These are phyloP conservation scores for Hypomesus transpacificus DNA, from an alignment of 2,113 vertebrate genomes.

Conservation along the genomic window DNA sequence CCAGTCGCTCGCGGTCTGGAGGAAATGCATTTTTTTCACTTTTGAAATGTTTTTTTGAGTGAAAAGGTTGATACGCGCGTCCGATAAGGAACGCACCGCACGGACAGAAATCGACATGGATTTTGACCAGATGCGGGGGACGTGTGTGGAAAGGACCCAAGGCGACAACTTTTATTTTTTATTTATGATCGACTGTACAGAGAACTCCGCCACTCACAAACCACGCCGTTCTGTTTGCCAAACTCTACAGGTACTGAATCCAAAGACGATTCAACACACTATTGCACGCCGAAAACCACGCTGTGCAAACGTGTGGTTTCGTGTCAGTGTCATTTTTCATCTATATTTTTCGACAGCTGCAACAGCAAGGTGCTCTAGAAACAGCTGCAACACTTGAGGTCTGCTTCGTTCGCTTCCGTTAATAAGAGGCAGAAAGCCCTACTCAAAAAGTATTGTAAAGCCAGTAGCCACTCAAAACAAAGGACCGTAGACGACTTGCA, in stretches of 20 bases:
- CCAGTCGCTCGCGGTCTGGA: no score
- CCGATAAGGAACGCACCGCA: no score
- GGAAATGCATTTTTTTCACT: no score
- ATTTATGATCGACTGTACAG: constrained; percentile 3
- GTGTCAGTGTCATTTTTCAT: constrained; percentile 9
- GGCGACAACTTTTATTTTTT: no score
- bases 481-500: constrained; percentile 42
- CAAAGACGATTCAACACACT: constrained; percentile 23
- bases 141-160: no score
- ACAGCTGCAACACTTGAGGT: constrained; percentile 2
- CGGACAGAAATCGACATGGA: no score
- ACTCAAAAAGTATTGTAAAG: not conserved
- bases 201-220: constrained; percentile 2
- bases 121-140: no score
- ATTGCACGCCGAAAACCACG: constrained; percentile 13
- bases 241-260: constrained; percentile 31
- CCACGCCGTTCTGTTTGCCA: constrained; percentile 32
- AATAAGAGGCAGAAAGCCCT: constrained; percentile 17
- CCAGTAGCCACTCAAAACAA: constrained; percentile 19
- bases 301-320: not conserved
- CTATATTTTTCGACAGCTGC: constrained; percentile 4
- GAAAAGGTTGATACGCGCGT: no score
- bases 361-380: constrained; percentile 15
- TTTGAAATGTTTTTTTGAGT: no score
- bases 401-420: constrained; percentile 25